phyloP scores from a whole-genome alignment of 2,113 vertebrate genomes.

The Canis aureus region DNA sequence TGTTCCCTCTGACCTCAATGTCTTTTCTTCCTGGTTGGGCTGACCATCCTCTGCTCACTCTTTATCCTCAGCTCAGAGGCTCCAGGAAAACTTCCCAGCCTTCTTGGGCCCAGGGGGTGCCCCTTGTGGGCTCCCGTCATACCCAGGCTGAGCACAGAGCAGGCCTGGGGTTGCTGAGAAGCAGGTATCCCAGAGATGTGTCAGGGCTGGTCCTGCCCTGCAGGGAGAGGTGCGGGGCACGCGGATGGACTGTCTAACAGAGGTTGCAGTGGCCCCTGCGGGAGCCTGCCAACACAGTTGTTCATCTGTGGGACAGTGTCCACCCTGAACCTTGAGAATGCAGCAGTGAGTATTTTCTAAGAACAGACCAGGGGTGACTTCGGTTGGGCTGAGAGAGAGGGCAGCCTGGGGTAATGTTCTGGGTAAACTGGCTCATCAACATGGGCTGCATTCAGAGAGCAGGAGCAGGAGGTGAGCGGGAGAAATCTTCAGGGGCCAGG shows the following conservation, averaged over 20 bases:
- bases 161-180: background rate
- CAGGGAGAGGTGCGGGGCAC: background rate
- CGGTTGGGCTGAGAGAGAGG: background rate
- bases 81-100: background rate
- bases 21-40: background rate
- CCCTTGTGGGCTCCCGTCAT: background rate
- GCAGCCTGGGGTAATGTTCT: background rate
- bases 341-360: background rate
- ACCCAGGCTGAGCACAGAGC: background rate
- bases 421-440: background rate
- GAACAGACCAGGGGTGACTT: background rate
- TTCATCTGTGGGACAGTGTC: background rate
- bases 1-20: background rate
- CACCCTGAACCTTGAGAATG: background rate
- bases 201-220: background rate
- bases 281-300: background rate
- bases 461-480: background rate
- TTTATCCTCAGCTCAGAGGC: background rate
- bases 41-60: background rate
- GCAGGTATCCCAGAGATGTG: background rate
- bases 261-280: background rate
- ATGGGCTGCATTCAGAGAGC: background rate
- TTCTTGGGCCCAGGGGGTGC: no score
- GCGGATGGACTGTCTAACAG: accelerated
- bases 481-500: background rate